Evolutionary conservation across 2,888 invertebrate species (phyloP), one percentile per base, ranked within the genome.

Genomic region (Drosophila melanocephala): DNA sequence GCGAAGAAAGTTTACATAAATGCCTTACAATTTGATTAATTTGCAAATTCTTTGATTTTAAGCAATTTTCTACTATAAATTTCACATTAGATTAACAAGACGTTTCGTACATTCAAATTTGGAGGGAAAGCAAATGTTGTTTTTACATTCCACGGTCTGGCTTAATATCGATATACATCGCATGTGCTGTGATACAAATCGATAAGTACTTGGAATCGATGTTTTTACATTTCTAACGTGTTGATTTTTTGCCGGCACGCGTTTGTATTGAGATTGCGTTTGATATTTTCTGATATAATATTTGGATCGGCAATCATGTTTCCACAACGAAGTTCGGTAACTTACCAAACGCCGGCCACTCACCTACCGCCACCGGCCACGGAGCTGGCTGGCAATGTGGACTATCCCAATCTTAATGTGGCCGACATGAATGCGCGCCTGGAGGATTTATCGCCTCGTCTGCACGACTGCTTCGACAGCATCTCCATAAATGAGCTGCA

Each of bases 341-440:
- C 88, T 12, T 93, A 92, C 59, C 83, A 84, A 71, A 85, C 87
- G 5, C 93, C 93, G 35, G 78, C 67, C 4, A 69, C 77, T 35
- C 90, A 93, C 75, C 81, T 88, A 50, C 93, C 91, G 12, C 93
- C 93, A 14, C 79, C 85, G 19, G 91, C 90, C 60, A 81, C 79
- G 9, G 85, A 91, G 22, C 65, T 93, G 59, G 87, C 86, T 5
- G 75, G 61, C 14, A 90, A 92, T 68, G 88, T 92, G 0, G 77
- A 91, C n/a, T 93, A 93, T 75, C 93, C 93, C 7, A 93, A 93
- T 84, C 83, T 93, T 16, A 93, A 93, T 82, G 92, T 93, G 6
- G 79, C 83, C 16, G 93, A 93, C 69, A 92, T 93, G 75, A 91
- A 92, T 19, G 91, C 90, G 22, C 91, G 91, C 26, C 82, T 91